Conservation (phyloP, 2,113 vertebrate genomes). For the Ranitomeya imitator region DNA sequence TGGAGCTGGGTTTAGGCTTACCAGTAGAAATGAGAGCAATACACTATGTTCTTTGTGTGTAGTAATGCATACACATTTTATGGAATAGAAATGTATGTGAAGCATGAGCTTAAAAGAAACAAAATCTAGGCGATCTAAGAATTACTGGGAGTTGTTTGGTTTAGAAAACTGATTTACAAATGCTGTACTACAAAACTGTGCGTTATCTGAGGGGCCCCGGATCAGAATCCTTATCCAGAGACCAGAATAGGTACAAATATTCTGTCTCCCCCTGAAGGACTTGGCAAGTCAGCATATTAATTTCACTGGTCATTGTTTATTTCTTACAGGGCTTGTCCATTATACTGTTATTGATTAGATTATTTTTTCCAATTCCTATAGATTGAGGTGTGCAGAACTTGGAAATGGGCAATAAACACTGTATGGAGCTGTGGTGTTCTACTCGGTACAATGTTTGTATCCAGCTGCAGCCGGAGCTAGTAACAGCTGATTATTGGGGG, state of each 20-base stretch:
- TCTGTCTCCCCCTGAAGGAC: background rate
- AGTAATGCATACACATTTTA: background rate
- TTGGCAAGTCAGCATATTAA: background rate
- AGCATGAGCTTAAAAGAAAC: background rate
- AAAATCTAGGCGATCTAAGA: background rate
- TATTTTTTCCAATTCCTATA: too few relatives aligned
- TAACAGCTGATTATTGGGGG: too few relatives aligned
- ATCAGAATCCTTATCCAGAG: background rate
- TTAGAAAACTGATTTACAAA: background rate
- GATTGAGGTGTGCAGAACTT: too few relatives aligned
- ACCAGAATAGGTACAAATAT: background rate
- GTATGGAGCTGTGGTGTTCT: too few relatives aligned
- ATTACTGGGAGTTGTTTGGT: background rate
- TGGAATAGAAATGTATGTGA: background rate
- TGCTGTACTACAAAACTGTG: background rate
- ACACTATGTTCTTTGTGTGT: constrained; percentile 38
- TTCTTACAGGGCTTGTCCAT: too few relatives aligned
- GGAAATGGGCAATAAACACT: too few relatives aligned
- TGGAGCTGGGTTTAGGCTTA: constrained; percentile 63
- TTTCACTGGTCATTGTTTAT: background rate
- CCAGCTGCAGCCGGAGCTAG: too few relatives aligned
- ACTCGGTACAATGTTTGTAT: too few relatives aligned
- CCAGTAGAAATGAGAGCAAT: constrained; percentile 59
- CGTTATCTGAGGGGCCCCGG: background rate
- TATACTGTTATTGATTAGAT: too few relatives aligned